Evolutionary conservation across 2,888 invertebrate genomes (phyloP).

Genomic region (Timandra comae): DNA sequence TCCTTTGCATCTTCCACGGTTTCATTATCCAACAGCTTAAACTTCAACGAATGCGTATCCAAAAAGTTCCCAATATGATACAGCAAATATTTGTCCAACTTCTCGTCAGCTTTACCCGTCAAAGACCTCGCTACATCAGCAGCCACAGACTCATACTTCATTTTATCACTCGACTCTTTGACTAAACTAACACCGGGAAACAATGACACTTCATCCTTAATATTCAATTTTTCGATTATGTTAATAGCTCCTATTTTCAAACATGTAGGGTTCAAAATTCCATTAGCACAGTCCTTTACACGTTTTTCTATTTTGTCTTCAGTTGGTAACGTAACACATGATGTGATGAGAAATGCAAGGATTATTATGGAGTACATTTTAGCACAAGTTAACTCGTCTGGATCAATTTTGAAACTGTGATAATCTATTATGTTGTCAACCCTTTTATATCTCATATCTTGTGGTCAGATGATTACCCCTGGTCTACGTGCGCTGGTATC

Average conservation of each 20-base stretch:
- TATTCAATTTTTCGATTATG: constrained; percentile 54
- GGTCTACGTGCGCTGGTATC: constrained; percentile 34
- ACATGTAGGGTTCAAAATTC: constrained; percentile 62
- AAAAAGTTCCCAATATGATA: constrained; percentile 82
- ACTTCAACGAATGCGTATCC: constrained; percentile 81
- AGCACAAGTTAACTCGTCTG: constrained; percentile 32
- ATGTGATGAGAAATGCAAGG: constrained; percentile 15
- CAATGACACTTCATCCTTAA: constrained; percentile 56
- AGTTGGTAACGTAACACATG: constrained; percentile 37
- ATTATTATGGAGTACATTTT: constrained; percentile 40
- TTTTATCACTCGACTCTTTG: constrained; percentile 77
- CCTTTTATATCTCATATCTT: constrained; percentile 55
- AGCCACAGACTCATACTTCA: constrained; percentile 72
- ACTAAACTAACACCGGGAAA: constrained; percentile 80
- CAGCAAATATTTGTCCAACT: constrained; percentile 82
- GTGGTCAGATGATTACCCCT: constrained; percentile 54
- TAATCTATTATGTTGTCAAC: constrained; percentile 31
- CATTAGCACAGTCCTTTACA: constrained; percentile 56
- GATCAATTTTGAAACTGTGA: constrained; percentile 34
- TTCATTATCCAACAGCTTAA: constrained; percentile 79
- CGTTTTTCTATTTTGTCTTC: constrained; percentile 28
- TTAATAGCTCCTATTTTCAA: constrained; percentile 66
- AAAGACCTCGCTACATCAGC: constrained; percentile 81
- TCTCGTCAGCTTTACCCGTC: constrained; percentile 82
- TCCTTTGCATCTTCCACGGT: constrained; percentile 73